phyloP scores from a whole-genome alignment of 2,113 vertebrate genomes.

The Nerophis lumbriciformis region DNA sequence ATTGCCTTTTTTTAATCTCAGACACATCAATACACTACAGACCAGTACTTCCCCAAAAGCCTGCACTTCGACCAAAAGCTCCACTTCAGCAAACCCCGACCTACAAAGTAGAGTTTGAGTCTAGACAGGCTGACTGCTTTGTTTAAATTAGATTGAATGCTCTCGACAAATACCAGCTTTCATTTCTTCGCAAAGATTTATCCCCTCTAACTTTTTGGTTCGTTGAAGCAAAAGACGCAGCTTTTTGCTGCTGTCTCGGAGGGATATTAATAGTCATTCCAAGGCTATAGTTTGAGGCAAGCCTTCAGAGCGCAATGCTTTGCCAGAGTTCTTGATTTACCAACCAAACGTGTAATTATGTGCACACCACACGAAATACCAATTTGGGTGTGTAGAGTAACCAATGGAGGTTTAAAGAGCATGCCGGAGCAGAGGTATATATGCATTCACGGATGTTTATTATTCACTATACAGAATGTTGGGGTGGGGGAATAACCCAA shows the following conservation, averaged over 20 bases:
- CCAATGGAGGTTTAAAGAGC: slow-evolving; percentile 57
- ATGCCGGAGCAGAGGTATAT: slow-evolving; percentile 35
- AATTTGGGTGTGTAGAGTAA: slow-evolving; percentile 76
- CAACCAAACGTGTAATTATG: slow-evolving; percentile 75
- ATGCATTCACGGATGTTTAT: slow-evolving; percentile 38
- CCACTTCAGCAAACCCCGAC: not conserved
- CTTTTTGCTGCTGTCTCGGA: slow-evolving; percentile 60
- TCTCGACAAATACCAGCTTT: slow-evolving; percentile 23
- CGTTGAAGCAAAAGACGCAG: slow-evolving; percentile 42
- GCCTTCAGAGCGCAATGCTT: slow-evolving; percentile 61
- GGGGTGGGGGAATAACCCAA: slow-evolving; percentile 36
- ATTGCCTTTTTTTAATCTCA: slow-evolving; percentile 15
- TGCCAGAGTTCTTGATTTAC: slow-evolving; percentile 71
- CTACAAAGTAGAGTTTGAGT: slow-evolving; percentile 26
- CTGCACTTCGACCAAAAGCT: slow-evolving; percentile 25
- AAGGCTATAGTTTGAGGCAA: slow-evolving; percentile 74
- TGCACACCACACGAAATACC: slow-evolving; percentile 70
- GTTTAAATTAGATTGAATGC: slow-evolving; percentile 17
- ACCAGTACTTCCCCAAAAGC: slow-evolving; percentile 17
- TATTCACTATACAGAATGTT: slow-evolving; percentile 34
- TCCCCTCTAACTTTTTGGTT: slow-evolving; percentile 25
- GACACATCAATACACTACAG: slow-evolving; percentile 29
- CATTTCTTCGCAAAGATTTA: slow-evolving; percentile 32
- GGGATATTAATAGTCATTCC: slow-evolving; percentile 73
- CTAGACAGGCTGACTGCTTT: slow-evolving; percentile 26